Evolutionary conservation across 2,888 invertebrate genomes (phyloP).

Genomic region (Diarsia brunnea): DNA sequence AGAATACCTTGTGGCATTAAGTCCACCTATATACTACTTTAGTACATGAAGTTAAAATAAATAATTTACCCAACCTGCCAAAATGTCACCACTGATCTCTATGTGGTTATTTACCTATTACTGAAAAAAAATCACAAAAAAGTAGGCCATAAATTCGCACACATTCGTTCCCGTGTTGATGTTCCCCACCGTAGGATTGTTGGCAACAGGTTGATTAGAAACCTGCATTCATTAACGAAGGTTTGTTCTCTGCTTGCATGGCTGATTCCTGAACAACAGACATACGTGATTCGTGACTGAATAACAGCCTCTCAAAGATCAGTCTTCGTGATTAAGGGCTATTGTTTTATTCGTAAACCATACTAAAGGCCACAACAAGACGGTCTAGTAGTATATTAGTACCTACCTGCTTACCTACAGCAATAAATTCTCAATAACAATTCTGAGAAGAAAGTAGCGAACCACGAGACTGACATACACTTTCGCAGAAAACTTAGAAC

Average conservation of each 20-base stretch:
- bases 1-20: no score
- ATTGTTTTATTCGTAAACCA: not conserved
- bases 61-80: no score
- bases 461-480: no score
- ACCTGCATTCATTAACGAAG: not conserved
- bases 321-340: not conserved
- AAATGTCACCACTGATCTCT: no score
- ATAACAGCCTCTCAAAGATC: not conserved
- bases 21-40: no score
- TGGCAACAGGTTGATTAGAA: conserved; percentile 2
- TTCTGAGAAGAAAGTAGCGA: not conserved
- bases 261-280: not conserved
- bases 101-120: no score
- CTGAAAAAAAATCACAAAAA: no score
- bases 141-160: not conserved
- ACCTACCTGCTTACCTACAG: not conserved
- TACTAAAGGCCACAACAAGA: not conserved
- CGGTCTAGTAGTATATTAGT: not conserved
- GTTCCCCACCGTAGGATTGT: not conserved
- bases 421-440: not conserved
- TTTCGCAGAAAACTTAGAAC: not conserved
- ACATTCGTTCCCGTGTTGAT: not conserved
- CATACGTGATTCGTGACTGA: no score
- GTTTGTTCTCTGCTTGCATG: not conserved
- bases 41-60: no score